Evolutionary conservation across 2,113 vertebrate species (phyloP).

Genomic region (Serranochromis macrocephalus): DNA sequence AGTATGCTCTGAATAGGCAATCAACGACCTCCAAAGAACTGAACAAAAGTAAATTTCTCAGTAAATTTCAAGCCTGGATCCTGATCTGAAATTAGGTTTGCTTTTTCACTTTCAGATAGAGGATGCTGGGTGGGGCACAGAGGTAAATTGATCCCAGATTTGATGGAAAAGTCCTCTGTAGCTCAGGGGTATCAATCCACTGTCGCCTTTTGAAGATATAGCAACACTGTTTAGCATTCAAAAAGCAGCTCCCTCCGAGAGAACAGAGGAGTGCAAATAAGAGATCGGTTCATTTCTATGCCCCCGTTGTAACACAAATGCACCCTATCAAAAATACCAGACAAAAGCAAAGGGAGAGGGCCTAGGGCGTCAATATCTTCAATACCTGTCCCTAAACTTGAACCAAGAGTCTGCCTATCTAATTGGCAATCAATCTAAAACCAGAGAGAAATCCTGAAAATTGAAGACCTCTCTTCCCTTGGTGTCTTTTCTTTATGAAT

Average conservation of each 20-base stretch:
- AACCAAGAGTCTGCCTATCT: constrained; percentile 12
- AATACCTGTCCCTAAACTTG: constrained; percentile 47
- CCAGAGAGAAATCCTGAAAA: not conserved
- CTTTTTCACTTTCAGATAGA: not conserved
- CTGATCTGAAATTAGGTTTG: constrained; percentile 4
- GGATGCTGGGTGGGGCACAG: not conserved
- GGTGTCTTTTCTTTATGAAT: not conserved
- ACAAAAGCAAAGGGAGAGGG: constrained; percentile 40
- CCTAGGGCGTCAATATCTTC: constrained; percentile 49
- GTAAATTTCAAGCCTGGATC: not conserved
- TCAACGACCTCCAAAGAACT: not conserved
- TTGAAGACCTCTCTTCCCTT: not conserved
- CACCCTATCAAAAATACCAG: constrained; percentile 34
- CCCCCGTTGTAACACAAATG: constrained; percentile 40
- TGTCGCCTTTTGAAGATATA: constrained; percentile 45
- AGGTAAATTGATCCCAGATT: constrained; percentile 48
- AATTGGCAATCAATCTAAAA: constrained; percentile 51
- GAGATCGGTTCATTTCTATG: constrained; percentile 55
- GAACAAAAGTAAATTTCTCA: not conserved
- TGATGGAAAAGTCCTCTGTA: constrained; percentile 47
- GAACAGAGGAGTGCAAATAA: constrained; percentile 51
- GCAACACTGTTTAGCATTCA: constrained; percentile 57
- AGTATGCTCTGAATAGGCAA: not conserved
- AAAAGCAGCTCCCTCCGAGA: constrained; percentile 14
- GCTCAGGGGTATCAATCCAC: constrained; percentile 47